Conservation (phyloP, 1,140 invertebrate species). For the Drosophila repleta region DNA sequence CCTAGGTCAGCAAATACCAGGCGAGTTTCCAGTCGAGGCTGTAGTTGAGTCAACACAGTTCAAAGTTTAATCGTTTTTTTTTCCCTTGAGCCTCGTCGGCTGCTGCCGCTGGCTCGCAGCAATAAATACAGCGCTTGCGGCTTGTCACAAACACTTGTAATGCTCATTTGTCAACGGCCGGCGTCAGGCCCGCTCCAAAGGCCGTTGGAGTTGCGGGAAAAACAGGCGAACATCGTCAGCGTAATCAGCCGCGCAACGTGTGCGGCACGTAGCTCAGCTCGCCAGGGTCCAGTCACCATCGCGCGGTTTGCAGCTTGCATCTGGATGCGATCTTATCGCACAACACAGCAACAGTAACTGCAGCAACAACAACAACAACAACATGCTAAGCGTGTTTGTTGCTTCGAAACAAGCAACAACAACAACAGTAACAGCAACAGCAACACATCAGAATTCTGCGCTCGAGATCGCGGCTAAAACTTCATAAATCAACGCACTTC, state of each 20-base stretch:
- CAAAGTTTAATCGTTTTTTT: constrained; percentile 73
- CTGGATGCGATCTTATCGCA: constrained; percentile 68
- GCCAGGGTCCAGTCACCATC: constrained; percentile 31
- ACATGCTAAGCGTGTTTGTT: background rate
- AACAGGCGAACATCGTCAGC: constrained; percentile 65
- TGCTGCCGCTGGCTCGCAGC: constrained; percentile 2
- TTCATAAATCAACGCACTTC: constrained; percentile 75
- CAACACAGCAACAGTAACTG: constrained; percentile 23
- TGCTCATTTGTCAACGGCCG: constrained; percentile 73
- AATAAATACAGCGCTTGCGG: constrained; percentile 74
- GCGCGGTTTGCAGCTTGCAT: constrained; percentile 50
- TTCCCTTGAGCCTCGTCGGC: constrained; percentile 16
- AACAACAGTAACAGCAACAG: constrained; percentile 20
- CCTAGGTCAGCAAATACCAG: constrained; percentile 53
- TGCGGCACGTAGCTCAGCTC: constrained; percentile 60
- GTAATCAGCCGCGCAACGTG: constrained; percentile 73
- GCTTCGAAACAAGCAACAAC: constrained; percentile 14
- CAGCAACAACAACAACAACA: constrained; percentile 30
- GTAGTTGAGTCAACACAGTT: constrained; percentile 15
- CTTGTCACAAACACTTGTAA: constrained; percentile 79
- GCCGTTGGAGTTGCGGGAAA: constrained; percentile 17
- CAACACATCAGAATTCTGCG: constrained; percentile 24
- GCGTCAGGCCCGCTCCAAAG: constrained; percentile 39
- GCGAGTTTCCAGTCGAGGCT: background rate
- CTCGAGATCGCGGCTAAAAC: constrained; percentile 44